Base-by-base conservation (phyloP, 1,140 invertebrate species). In the Drusus annulatus region DNA sequence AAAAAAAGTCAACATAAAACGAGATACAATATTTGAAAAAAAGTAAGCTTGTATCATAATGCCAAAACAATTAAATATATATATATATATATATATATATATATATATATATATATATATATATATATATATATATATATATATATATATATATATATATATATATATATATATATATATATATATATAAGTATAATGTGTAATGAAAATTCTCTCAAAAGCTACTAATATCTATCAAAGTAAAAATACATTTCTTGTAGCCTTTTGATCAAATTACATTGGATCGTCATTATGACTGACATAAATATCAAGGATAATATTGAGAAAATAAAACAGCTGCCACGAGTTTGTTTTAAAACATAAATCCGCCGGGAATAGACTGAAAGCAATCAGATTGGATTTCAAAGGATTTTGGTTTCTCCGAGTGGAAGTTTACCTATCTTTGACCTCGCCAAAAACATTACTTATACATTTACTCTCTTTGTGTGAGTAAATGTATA, bases 371-470 rank as follows among this genome's bases (percentile, higher is more conserved):
- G 60, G 60, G 60, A 63, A 74, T 50, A 62, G 13, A 54, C 56
- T 62, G 62, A 80, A 80, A 78, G 74, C 75, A 81, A 81, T 81
- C 80, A 81, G 74, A 81, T 81, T 78, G 75, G 75, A 81, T 81
- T 81, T 81, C 75, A 81, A 71, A 81, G 75, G 80, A 81, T 81
- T 77, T 81, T 45, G 36, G 36, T 77, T 76, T 76, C 60, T 17
- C 56, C 62, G 23, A 15, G 25, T 65, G 21, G 68, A 69, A 76
- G 73, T 76, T 65, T 36, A 74, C 76, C 79, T 76, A 71, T 77
- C 74, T 81, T 81, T 77, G 80, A 81, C 80, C 74, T 50, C 54
- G 50, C 60, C 50, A 76, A 19, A 69, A 80, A 76, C 74, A 52
- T 81, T 71, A 69, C 77, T 81, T 77, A 69, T 76, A 80, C 50